Evolutionary conservation across 2,888 invertebrate genomes (phyloP), one percentile per base, ranked within the genome.

Genomic region (Isoperla grammatica): DNA sequence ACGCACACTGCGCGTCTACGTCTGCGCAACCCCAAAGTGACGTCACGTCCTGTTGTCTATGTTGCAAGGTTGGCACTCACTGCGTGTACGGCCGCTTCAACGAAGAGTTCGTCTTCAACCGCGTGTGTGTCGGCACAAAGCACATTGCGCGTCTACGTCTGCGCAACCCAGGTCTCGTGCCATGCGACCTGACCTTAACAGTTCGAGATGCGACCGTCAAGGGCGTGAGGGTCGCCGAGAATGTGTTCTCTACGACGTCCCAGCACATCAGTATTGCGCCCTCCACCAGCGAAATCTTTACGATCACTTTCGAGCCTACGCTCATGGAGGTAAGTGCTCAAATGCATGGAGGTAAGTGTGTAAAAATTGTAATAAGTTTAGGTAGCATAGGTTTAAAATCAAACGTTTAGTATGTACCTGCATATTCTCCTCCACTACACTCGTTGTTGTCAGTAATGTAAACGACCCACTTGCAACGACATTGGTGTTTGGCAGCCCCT

Each of bases 291-390:
- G 70, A 67, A 59, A 67, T 65, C 37, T 69, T 78, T 37, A 68
- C 67, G 1, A 65, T 79, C 39, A 68, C 68, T 0, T 79, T 79
- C 61, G 70, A 68, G 2, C 79, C 79, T 2, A 66, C 64, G n/a
- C 61, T 69, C 2, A 72, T 78, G 55, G 70, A 73, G 64, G 78
- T 78, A 68, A 63, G 46, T 45, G 17, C 42, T 8, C 48, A 43
- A n/a, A 13, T 2, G 17, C 23, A 20, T 9, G 17, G 8, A 8
- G 4, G 29, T 29, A 48, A 37, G 9, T 23, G 22, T 39, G 12
- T 15, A 43, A n/a, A 54, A 29, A 59, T 15, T n/a, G n/a, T n/a
- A n/a, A n/a, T n/a, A n/a, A n/a, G n/a, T n/a, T n/a, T n/a, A n/a
- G n/a, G n/a, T n/a, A n/a, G n/a, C n/a, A n/a, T n/a, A n/a, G n/a